Base-by-base conservation (phyloP, 2,888 invertebrate genomes). In the Acronicta alni region DNA sequence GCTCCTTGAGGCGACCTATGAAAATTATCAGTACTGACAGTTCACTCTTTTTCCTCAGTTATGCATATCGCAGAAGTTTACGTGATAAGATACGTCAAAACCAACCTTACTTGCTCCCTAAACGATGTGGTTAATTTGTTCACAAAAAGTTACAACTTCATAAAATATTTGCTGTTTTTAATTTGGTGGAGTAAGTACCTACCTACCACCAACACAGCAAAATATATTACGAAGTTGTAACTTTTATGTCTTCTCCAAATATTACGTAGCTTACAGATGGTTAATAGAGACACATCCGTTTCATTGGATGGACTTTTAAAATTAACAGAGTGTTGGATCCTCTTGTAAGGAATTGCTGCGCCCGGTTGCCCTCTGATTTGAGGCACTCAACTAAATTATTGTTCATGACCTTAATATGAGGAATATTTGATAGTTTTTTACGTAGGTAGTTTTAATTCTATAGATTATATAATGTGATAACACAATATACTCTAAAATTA, bases 261-360 rank as follows among this genome's bases (percentile, higher is more conserved):
- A 68, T 75, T 61, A 59, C 57, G 41, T 47, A 55, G 57, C 44
- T 37, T n/a, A 35, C 35, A 65, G 57, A 49, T 46, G 59, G 69
- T 72, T 68, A 65, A 68, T 72, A 75, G 75, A 73, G 65, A 68
- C 46, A 53, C 65, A 58, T 64, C 49, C 56, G 59, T 65, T 68
- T 65, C 68, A 68, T 68, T 57, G 68, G 55, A 65, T 75, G 68
- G 65, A 75, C 72, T 73, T 68, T 65, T 72, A 72, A 72, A 46
- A 60, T 75, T 46, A 62, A 61, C 45, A 23, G 57, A 71, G 61
- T 71, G 71, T 73, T 61, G 58, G 69, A 64, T 42, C 51, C 59
- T 71, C 58, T 57, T 75, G 65, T 62, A 52, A 46, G 61, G 26
- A 64, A 68, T 73, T 72, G n/a, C 65, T 35, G 48, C 59, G 68